Evolutionary conservation across 2,797 vertebrate species (phyloP).

Genomic region (Botia almorhae): DNA sequence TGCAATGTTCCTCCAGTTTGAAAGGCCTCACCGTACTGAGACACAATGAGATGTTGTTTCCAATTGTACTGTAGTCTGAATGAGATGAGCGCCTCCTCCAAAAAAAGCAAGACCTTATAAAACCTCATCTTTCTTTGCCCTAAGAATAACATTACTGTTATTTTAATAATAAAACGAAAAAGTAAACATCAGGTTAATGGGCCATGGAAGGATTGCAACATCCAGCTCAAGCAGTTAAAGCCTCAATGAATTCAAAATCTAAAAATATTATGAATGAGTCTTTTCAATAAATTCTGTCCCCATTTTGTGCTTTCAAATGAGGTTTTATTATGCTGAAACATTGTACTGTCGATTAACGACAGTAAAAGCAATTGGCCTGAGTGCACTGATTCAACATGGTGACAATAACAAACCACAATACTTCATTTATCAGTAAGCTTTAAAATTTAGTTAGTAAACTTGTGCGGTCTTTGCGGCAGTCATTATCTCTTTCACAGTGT

Average conservation of each 20-base stretch:
- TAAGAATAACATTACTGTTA: too few relatives aligned
- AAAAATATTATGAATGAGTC: not conserved
- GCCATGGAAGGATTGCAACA: not conserved
- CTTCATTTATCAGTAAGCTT: not conserved
- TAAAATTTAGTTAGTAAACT: not conserved
- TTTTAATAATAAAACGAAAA: too few relatives aligned
- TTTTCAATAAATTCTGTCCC: not conserved
- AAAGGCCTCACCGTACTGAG: constrained; percentile 3
- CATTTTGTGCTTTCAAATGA: constrained; percentile 4
- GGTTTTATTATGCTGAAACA: constrained; percentile 10
- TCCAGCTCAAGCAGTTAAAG: not conserved
- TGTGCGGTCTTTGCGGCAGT: constrained; percentile 7
- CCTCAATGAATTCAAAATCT: not conserved
- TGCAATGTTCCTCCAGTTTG: not conserved
- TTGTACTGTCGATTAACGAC: constrained; percentile 6
- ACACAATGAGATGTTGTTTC: not conserved
- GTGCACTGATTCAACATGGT: constrained; percentile 1
- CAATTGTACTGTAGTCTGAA: too few relatives aligned
- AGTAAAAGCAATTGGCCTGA: constrained; percentile 12
- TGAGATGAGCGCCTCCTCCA: too few relatives aligned
- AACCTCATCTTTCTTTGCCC: too few relatives aligned
- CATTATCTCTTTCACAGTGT: constrained; percentile 48
- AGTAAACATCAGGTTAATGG: too few relatives aligned
- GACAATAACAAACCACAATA: constrained; percentile 21
- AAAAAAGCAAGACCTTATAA: too few relatives aligned